Evolutionary conservation across 2,888 invertebrate species (phyloP).

Genomic region (Drosophila yooni): DNA sequence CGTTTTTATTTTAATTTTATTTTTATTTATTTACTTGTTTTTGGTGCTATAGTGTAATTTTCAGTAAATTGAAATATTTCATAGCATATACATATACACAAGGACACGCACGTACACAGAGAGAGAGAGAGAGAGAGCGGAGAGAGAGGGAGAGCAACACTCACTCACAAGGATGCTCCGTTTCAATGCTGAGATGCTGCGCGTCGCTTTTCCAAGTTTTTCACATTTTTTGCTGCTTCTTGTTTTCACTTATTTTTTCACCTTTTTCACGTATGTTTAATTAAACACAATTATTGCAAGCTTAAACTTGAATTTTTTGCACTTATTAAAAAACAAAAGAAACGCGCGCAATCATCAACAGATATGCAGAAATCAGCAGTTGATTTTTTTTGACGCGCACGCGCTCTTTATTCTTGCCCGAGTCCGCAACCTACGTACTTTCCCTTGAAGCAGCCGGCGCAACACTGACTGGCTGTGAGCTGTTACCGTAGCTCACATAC

Average conservation of each 20-base stretch:
- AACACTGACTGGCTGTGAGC: constrained; percentile 31
- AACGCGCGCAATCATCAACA: constrained; percentile 27
- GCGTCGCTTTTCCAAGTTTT: constrained; percentile 41
- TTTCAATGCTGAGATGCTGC: constrained; percentile 53
- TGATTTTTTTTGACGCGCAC: constrained; percentile 34
- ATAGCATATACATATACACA: constrained; percentile 33
- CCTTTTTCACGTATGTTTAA: background rate
- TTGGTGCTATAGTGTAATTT: constrained; percentile 26
- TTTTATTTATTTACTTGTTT: background rate
- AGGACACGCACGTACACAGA: constrained; percentile 15
- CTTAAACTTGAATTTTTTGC: background rate
- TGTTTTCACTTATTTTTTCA: constrained; percentile 11
- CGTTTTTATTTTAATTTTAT: constrained; percentile 2
- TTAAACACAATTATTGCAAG: constrained; percentile 14
- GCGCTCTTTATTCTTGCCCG: constrained; percentile 16
- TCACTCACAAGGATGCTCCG: constrained; percentile 66
- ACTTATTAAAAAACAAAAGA: constrained; percentile 14
- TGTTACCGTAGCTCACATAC: constrained; percentile 24
- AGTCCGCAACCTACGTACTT: constrained; percentile 8
- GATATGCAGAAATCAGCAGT: constrained; percentile 18
- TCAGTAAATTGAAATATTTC: constrained; percentile 32
- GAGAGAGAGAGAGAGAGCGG: background rate
- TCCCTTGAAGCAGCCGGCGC: constrained; percentile 55
- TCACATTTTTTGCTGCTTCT: constrained; percentile 30
- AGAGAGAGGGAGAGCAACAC: constrained; percentile 14